A percentile compares a stretch with the other conserved stretches of the same genome.
Evolutionary conservation across 2,888 invertebrate genomes (phyloP).

Genomic region (Exocentrus adspersus): DNA sequence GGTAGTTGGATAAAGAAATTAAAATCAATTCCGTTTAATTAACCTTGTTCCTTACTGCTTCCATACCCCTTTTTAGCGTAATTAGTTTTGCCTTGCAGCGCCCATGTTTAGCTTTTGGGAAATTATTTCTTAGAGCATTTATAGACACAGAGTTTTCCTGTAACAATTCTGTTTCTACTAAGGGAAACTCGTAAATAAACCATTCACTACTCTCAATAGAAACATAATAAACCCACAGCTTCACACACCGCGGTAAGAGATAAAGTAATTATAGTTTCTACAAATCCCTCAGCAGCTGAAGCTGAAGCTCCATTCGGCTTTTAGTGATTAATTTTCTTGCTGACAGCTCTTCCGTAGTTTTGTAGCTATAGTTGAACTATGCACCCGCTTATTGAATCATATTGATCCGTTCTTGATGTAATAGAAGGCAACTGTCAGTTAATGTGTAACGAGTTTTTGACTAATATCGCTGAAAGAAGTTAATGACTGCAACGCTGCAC

Average conservation of each 20-base stretch:
- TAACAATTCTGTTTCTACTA: too few species aligned
- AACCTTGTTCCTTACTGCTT: neutral
- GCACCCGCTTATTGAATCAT: slow-evolving; percentile 5
- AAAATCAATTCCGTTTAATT: neutral
- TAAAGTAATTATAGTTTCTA: slow-evolving; percentile 8
- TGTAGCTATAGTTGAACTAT: slow-evolving; percentile 3
- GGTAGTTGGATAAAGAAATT: neutral
- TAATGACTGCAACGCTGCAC: too few species aligned
- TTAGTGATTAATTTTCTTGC: slow-evolving; percentile 14
- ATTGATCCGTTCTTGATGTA: slow-evolving; percentile 6
- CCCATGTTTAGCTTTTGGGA: too few species aligned
- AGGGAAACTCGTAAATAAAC: too few species aligned
- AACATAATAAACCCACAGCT: neutral
- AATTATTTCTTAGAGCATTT: too few species aligned
- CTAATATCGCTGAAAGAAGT: neutral
- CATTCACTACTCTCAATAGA: neutral
- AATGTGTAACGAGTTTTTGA: neutral
- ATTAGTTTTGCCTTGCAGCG: too few species aligned
- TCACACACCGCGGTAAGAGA: neutral
- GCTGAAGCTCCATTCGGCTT: neutral
- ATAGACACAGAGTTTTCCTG: too few species aligned
- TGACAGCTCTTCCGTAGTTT: slow-evolving; percentile 13
- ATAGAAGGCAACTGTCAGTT: neutral
- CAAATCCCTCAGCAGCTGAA: neutral
- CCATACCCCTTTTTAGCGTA: too few species aligned